Evolutionary conservation across 2,888 invertebrate species (phyloP).

Genomic region (Apocheima hispidaria): DNA sequence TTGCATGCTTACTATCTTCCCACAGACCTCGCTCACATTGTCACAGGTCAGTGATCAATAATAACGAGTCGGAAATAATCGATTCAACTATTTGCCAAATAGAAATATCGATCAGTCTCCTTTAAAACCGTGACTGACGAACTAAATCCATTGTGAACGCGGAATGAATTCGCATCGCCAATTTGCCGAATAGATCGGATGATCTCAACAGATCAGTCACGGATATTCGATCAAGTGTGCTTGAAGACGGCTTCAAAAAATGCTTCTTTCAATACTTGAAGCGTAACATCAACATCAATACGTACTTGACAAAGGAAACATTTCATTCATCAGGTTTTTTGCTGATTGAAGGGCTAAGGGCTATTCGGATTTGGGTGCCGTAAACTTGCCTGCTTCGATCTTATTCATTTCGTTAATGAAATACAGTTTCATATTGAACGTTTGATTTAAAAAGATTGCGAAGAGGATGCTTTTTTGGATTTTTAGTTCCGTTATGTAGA

Average conservation of each 20-base stretch:
- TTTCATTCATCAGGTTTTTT: constrained; percentile 38
- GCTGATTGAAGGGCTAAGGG: constrained; percentile 29
- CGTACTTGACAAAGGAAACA: constrained; percentile 38
- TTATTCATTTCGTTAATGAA: constrained; percentile 31
- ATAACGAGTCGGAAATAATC: constrained; percentile 34
- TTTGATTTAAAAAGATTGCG: constrained; percentile 6
- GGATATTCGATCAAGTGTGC: constrained; percentile 55
- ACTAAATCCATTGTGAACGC: constrained; percentile 38
- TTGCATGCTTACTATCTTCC: constrained; percentile 11
- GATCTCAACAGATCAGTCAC: constrained; percentile 50
- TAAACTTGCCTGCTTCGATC: constrained; percentile 50
- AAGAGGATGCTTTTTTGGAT: constrained; percentile 4
- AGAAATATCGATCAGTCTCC: constrained; percentile 31
- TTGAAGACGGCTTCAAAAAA: constrained; percentile 44
- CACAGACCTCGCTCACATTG: background rate
- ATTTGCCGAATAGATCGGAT: constrained; percentile 41
- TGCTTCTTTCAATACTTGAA: constrained; percentile 24
- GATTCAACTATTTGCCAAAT: constrained; percentile 35
- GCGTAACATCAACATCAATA: constrained; percentile 37
- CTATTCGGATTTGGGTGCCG: constrained; percentile 45
- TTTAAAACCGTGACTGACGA: constrained; percentile 31
- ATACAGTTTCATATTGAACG: constrained; percentile 25
- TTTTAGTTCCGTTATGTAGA: background rate
- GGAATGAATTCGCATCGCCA: constrained; percentile 55
- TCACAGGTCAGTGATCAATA: constrained; percentile 23